phyloP scores from a whole-genome alignment of 2,113 vertebrate genomes.

The Melanerpes formicivorus region DNA sequence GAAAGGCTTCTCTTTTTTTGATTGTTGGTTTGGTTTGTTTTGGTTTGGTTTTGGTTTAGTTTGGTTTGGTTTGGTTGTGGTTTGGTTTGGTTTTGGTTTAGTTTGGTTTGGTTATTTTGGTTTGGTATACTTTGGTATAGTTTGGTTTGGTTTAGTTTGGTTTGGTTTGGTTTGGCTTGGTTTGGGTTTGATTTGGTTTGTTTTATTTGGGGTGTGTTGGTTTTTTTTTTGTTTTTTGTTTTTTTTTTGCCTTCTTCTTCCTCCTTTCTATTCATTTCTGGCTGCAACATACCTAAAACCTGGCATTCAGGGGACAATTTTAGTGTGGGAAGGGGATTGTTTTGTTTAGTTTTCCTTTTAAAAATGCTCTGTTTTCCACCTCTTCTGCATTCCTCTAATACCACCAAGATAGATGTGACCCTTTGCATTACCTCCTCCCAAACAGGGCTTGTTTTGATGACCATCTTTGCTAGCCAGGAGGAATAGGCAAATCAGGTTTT shows the following conservation, averaged over 20 bases:
- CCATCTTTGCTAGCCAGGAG: slow-evolving; percentile 31
- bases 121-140: too few species aligned
- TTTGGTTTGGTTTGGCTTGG: too few species aligned
- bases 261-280: slow-evolving; percentile 26
- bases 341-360: not conserved
- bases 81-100: too few species aligned
- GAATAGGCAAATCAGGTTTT: slow-evolving; percentile 44
- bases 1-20: not conserved
- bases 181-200: too few species aligned
- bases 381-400: not conserved
- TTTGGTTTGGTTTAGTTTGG: too few species aligned
- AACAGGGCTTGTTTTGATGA: slow-evolving; percentile 52
- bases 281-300: slow-evolving; percentile 35
- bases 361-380: not conserved
- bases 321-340: not conserved
- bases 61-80: too few species aligned
- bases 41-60: too few species aligned
- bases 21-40: too few species aligned
- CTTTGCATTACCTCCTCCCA: slow-evolving; percentile 6
- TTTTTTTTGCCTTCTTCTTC: too few species aligned
- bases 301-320: not conserved
- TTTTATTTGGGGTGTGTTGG: too few species aligned
- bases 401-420: not conserved
- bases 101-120: too few species aligned
- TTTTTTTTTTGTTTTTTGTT: too few species aligned